Evolutionary conservation across 2,113 vertebrate species (phyloP).

Genomic region (Perca flavescens): DNA sequence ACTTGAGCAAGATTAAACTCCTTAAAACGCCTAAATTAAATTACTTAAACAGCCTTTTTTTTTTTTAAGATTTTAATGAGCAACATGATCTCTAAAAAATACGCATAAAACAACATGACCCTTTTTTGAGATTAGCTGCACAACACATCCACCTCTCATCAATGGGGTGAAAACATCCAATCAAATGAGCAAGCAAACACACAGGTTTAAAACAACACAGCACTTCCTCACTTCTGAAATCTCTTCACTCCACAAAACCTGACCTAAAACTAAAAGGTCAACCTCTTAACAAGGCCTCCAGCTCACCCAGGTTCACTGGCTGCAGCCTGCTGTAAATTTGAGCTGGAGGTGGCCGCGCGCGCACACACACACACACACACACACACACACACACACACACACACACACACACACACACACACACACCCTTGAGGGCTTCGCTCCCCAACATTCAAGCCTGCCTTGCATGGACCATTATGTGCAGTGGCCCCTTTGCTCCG

Average conservation of each 20-base stretch:
- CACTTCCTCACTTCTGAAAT: conserved; percentile 78
- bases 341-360: conserved; percentile 46
- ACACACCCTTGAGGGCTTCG: conserved; percentile 48
- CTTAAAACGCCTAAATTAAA: no score
- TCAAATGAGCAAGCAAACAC: conserved; percentile 83
- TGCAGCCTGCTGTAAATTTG: conserved; percentile 84
- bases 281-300: conserved; percentile 77
- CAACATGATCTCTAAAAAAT: conserved; percentile 20
- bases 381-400: conserved; percentile 15
- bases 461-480: conserved; percentile 80
- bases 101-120: background rate
- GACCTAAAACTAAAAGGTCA: conserved; percentile 76
- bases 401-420: conserved; percentile 28
- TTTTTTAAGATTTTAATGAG: background rate
- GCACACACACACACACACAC: background rate
- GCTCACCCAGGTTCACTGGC: conserved; percentile 77
- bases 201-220: conserved; percentile 71
- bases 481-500: conserved; percentile 77
- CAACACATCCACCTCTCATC: conserved; percentile 35
- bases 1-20: background rate
- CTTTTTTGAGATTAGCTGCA: conserved; percentile 41
- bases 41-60: background rate
- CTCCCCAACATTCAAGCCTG: conserved; percentile 60
- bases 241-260: conserved; percentile 74
- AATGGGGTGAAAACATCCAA: conserved; percentile 62